Evolutionary conservation across 1,140 invertebrate species (phyloP).

Genomic region (Dendroctonus ponderosae): DNA sequence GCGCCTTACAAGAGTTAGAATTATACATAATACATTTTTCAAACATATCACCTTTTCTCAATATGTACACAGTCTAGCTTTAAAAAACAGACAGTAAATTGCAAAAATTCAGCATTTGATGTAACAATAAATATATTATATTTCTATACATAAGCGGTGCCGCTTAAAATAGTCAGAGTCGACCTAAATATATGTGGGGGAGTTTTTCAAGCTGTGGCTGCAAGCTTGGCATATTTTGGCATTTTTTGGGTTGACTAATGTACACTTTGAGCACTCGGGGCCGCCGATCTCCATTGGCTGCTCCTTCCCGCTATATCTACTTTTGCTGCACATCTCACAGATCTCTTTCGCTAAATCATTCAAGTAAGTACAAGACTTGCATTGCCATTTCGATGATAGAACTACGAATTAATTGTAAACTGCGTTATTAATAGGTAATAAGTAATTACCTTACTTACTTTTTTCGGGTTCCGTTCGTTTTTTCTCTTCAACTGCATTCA

Average conservation of each 20-base stretch:
- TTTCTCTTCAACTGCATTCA: constrained; percentile 9
- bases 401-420: constrained; percentile 1
- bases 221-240: constrained; percentile 68
- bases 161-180: too few relatives aligned
- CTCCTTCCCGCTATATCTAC: constrained; percentile 62
- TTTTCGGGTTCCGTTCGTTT: constrained; percentile 2
- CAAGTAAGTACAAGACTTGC: constrained; percentile 69
- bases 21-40: too few relatives aligned
- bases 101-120: too few relatives aligned
- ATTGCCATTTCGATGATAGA: constrained; percentile 58
- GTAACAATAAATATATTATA: too few relatives aligned
- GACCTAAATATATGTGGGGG: constrained; percentile 58
- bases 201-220: constrained; percentile 66
- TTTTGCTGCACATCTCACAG: constrained; percentile 79
- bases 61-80: too few relatives aligned
- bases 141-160: too few relatives aligned
- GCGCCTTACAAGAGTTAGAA: too few relatives aligned
- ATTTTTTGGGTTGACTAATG: constrained; percentile 73
- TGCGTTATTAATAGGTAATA: too few relatives aligned
- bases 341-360: constrained; percentile 60
- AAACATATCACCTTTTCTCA: too few relatives aligned
- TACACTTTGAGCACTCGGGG: constrained; percentile 73
- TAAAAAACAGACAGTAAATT: too few relatives aligned
- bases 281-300: constrained; percentile 71
- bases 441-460: too few relatives aligned